A percentile compares a stretch with the other conserved stretches of the same genome.
These are phyloP conservation scores for Andrena trimmerana DNA, from an alignment of 2,888 invertebrate species.

Conservation along the genomic window DNA sequence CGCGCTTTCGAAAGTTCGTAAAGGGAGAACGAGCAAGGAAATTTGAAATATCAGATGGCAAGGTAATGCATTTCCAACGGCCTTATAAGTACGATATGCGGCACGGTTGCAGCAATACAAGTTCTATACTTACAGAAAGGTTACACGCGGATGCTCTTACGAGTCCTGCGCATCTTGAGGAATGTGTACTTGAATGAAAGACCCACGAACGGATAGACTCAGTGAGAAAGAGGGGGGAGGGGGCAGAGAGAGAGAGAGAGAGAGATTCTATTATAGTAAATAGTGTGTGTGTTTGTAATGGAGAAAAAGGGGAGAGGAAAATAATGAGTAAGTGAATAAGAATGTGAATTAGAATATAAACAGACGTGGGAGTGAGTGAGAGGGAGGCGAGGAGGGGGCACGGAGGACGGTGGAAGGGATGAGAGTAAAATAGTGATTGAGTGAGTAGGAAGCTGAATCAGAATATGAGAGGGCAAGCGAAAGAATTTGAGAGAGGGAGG, in stretches of 20 bases:
- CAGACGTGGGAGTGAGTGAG: background rate
- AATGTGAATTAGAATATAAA: conserved; percentile 23
- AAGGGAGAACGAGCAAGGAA: conserved; percentile 32
- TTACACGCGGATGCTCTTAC: conserved; percentile 71
- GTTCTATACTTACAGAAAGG: conserved; percentile 68
- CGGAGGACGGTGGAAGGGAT: background rate
- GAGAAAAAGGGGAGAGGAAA: background rate
- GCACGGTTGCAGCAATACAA: conserved; percentile 66
- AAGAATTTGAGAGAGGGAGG: background rate
- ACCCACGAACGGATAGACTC: conserved; percentile 30
- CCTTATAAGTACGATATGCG: conserved; percentile 68
- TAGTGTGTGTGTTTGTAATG: background rate
- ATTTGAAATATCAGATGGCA: conserved; percentile 67
- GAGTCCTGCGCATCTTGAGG: conserved; percentile 59
- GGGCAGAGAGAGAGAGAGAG: background rate
- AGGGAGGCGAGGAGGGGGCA: background rate
- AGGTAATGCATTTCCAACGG: conserved; percentile 60
- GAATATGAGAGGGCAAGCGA: background rate
- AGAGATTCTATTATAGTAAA: background rate
- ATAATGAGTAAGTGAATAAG: background rate
- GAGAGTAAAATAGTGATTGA: background rate
- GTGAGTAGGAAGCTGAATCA: background rate
- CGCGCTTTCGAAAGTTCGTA: conserved; percentile 32
- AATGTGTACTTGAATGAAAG: conserved; percentile 73
- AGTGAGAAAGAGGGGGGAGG: background rate